Conservation (phyloP, 2,888 invertebrate genomes). For the Piscicola geometra region DNA sequence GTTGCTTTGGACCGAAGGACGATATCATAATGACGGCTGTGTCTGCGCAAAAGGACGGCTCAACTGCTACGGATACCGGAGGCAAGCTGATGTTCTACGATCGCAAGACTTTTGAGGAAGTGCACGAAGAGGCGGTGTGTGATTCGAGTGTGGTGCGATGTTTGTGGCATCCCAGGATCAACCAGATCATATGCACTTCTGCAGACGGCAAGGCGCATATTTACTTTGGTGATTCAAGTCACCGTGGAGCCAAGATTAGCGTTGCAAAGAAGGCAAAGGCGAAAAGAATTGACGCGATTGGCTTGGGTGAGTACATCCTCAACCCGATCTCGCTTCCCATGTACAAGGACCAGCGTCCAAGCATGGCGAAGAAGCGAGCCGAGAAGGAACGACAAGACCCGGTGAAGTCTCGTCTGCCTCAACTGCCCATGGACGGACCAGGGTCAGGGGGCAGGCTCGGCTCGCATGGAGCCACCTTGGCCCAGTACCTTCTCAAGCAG, state of each 20-base stretch:
- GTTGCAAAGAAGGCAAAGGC: slow-evolving; percentile 37
- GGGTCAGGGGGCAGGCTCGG: slow-evolving; percentile 81
- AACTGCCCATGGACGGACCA: slow-evolving; percentile 60
- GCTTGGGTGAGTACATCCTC: slow-evolving; percentile 85
- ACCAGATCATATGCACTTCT: slow-evolving; percentile 87
- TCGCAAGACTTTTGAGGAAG: slow-evolving; percentile 68
- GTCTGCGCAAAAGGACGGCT: slow-evolving; percentile 65
- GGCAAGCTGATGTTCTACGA: slow-evolving; percentile 70
- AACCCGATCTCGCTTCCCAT: slow-evolving; percentile 86
- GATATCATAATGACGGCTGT: slow-evolving; percentile 79
- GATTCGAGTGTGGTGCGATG: slow-evolving; percentile 73
- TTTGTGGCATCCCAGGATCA: slow-evolving; percentile 94
- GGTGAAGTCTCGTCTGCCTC: slow-evolving; percentile 60
- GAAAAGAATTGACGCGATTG: slow-evolving; percentile 65
- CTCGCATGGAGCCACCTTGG: slow-evolving; percentile 87
- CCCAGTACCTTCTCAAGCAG: slow-evolving; percentile 91
- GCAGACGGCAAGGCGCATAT: slow-evolving; percentile 84
- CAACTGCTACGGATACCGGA: slow-evolving; percentile 41
- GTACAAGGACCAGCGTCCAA: slow-evolving; percentile 79
- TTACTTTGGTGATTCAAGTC: slow-evolving; percentile 82
- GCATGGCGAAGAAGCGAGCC: slow-evolving; percentile 73
- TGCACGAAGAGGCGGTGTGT: slow-evolving; percentile 69
- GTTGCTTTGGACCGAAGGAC: slow-evolving; percentile 85
- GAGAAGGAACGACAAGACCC: slow-evolving; percentile 76
- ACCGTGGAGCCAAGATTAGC: slow-evolving; percentile 56